Evolutionary conservation across 2,888 invertebrate species (phyloP), one percentile per base, ranked within the genome.

Genomic region (Aplocera efformata): DNA sequence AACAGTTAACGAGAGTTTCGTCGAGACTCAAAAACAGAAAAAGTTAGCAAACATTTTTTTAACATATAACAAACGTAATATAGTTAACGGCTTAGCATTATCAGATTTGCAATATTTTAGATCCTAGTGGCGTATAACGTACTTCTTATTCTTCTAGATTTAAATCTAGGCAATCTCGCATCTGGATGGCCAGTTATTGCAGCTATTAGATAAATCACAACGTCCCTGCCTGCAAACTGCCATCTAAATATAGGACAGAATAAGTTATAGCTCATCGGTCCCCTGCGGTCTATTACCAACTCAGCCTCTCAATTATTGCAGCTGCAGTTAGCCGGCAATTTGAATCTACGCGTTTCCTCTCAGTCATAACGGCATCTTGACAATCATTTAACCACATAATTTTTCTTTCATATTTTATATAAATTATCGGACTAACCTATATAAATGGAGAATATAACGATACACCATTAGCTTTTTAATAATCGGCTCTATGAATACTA

Each of bases 221-320:
- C 58, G 68, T 70, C 67, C 61, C 61, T 54, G 60, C 52, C 58
- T 56, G 60, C 67, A 49, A 62, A 61, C 65, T 64, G 57, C 56
- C 65, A 55, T 63, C 67, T 79, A 75, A 70, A 81, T 72, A 72
- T 74, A 78, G 72, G 56, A 47, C 57, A 53, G 53, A 59, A 67
- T 69, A 67, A 66, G 58, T 65, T 60, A 69, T 57, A 48, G 34
- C 45, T 45, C 35, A 58, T 53, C 60, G 62, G 63, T 63, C 73
- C 72, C 77, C 74, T 50, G 69, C 53, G 63, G 66, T 67, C 67
- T 64, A 70, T 71, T 68, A 69, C 66, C 62, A 63, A 61, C 58
- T 69, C 64, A 58, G 66, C 65, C 67, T 70, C 66, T 65, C 73
- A 75, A 76, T 81, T 74, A 80, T 76, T 71, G 65, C 72, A 67